Evolutionary conservation across 2,797 vertebrate genomes (phyloP).

Genomic region (Melanotaenia boesemani): DNA sequence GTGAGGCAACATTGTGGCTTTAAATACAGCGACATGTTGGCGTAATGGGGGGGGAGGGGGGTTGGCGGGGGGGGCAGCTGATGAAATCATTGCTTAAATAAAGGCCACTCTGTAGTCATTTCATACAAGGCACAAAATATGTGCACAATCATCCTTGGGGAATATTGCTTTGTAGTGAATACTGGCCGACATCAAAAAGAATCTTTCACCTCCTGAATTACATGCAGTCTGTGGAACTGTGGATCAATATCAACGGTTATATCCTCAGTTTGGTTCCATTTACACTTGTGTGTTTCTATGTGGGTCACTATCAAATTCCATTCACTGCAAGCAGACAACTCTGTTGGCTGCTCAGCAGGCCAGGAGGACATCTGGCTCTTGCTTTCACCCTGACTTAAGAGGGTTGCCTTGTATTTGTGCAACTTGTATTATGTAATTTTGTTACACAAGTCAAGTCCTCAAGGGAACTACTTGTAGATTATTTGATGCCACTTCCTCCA

Average conservation of each 20-base stretch:
- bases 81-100: neutral
- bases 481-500: slow-evolving; percentile 23
- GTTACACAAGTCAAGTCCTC: slow-evolving; percentile 48
- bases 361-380: slow-evolving; percentile 33
- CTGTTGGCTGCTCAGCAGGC: slow-evolving; percentile 14
- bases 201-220: neutral
- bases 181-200: slow-evolving; percentile 9
- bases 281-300: slow-evolving; percentile 12
- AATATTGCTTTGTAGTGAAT: slow-evolving; percentile 1
- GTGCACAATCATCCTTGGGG: slow-evolving; percentile 1
- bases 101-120: neutral
- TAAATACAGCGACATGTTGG: slow-evolving; percentile 5
- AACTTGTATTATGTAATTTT: slow-evolving; percentile 35
- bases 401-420: slow-evolving; percentile 30
- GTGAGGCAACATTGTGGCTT: slow-evolving; percentile 5
- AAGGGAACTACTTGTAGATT: slow-evolving; percentile 42
- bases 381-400: slow-evolving; percentile 31
- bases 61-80: neutral
- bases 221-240: slow-evolving; percentile 12
- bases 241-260: slow-evolving; percentile 20
- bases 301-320: slow-evolving; percentile 21
- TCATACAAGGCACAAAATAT: slow-evolving; percentile 1
- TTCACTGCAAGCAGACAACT: slow-evolving; percentile 24
- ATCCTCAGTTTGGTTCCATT: slow-evolving; percentile 11
- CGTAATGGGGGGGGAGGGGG: neutral